These are phyloP conservation scores for Taeniopygia guttata DNA, from an alignment of 2,797 vertebrate genomes.

Conservation along the genomic window DNA sequence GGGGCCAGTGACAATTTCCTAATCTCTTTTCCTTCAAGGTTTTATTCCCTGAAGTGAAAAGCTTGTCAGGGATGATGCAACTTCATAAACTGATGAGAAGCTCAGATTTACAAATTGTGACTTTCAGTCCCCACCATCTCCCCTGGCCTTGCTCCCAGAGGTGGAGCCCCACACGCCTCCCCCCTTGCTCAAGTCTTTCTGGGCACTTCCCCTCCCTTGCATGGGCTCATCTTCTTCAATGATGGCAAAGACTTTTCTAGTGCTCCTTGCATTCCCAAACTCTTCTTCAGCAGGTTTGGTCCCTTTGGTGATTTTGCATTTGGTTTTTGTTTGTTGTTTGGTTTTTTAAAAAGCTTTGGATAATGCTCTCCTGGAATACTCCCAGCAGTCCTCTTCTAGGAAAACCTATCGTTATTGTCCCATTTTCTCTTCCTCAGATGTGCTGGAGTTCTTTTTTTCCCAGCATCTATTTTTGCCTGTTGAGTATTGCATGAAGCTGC, in stretches of 20 bases:
- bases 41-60: not conserved
- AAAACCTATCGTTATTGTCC: not conserved
- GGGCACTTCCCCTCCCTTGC: too few relatives aligned
- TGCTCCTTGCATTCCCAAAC: not conserved
- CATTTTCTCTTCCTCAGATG: not conserved
- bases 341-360: not conserved
- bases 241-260: not conserved
- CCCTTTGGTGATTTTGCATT: not conserved
- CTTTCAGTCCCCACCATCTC: not conserved
- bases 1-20: not conserved
- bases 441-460: not conserved
- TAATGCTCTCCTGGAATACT: not conserved
- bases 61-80: not conserved
- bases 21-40: not conserved
- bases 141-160: not conserved
- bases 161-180: rapidly evolving
- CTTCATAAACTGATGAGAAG: rapidly evolving
- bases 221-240: not conserved
- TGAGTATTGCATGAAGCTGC: not conserved
- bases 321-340: not conserved
- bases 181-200: not conserved
- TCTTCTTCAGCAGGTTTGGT: not conserved
- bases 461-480: not conserved
- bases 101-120: not conserved
- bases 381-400: not conserved